Percentiles rank a stretch among this genome's conserved stretches.
These are phyloP conservation scores for Paratrypauchen microcephalus DNA, from an alignment of 2,797 vertebrate species.

Conservation along the genomic window DNA sequence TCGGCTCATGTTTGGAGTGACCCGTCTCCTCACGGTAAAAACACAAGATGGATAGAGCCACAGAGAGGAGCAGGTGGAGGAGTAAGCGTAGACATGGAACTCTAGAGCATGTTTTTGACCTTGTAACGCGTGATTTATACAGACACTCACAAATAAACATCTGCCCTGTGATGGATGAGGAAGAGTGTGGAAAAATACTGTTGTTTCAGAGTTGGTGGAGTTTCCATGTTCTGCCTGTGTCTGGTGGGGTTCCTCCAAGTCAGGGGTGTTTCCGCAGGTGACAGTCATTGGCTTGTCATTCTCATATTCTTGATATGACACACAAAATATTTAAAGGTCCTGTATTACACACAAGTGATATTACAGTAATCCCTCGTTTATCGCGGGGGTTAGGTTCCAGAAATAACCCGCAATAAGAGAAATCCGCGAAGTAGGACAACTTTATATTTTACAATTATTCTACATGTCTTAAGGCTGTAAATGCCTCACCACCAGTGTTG, in stretches of 20 bases:
- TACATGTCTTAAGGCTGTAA: too few relatives aligned
- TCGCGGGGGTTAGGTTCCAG: too few relatives aligned
- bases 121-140: background rate
- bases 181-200: background rate
- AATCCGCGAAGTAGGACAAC: too few relatives aligned
- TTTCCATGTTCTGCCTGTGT: background rate
- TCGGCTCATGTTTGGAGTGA: conserved; percentile 13
- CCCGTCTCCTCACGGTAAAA: conserved; percentile 22
- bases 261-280: too few relatives aligned
- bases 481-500: too few relatives aligned
- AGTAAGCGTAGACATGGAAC: background rate
- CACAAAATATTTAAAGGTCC: too few relatives aligned
- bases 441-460: too few relatives aligned
- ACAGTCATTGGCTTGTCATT: too few relatives aligned
- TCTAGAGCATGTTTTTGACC: background rate
- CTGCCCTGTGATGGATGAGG: background rate
- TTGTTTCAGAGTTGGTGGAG: background rate
- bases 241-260: background rate
- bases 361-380: too few relatives aligned
- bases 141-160: background rate
- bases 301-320: too few relatives aligned
- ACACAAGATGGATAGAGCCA: conserved; percentile 12
- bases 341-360: too few relatives aligned
- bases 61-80: conserved; percentile 15
- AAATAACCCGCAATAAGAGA: too few relatives aligned